phyloP scores from a whole-genome alignment of 1,140 invertebrate genomes.

The Drosophila nebulosa region DNA sequence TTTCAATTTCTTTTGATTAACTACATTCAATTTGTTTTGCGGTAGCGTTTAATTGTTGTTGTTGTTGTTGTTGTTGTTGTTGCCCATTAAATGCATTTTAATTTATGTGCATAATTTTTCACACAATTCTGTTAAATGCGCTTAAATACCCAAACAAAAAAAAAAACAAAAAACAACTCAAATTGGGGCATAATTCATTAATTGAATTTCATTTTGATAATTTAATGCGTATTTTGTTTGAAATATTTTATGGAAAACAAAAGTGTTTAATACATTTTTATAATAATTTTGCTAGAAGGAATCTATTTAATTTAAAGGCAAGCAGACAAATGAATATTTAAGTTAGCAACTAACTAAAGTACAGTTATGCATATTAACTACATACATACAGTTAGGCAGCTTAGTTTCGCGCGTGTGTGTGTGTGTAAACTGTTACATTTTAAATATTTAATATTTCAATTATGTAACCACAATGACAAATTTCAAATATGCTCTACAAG shows the following conservation, averaged over 20 bases:
- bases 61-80: not conserved
- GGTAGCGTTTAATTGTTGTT: slow-evolving; percentile 41
- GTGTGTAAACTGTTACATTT: slow-evolving; percentile 28
- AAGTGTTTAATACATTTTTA: too few relatives aligned
- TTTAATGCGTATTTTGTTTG: not conserved
- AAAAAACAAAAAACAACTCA: too few relatives aligned
- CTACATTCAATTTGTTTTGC: slow-evolving; percentile 24
- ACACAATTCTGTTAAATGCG: slow-evolving; percentile 41
- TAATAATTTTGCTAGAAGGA: too few relatives aligned
- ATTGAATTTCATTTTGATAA: slow-evolving; percentile 27
- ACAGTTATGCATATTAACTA: not conserved
- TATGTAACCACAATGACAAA: slow-evolving; percentile 64
- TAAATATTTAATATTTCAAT: slow-evolving; percentile 74
- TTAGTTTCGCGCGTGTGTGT: not conserved
- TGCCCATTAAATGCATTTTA: slow-evolving; percentile 53
- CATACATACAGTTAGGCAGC: not conserved
- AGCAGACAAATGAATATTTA: not conserved
- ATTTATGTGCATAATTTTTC: slow-evolving; percentile 62
- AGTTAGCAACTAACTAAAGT: not conserved
- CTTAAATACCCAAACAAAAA: slow-evolving; percentile 48
- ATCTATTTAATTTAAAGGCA: too few relatives aligned
- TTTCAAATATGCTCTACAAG: slow-evolving; percentile 34
- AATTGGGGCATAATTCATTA: slow-evolving; percentile 58
- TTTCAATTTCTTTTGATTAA: slow-evolving; percentile 54
- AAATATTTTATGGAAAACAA: too few relatives aligned